Conservation (phyloP, 2,888 invertebrate genomes). For the Ophioninae sp. region DNA sequence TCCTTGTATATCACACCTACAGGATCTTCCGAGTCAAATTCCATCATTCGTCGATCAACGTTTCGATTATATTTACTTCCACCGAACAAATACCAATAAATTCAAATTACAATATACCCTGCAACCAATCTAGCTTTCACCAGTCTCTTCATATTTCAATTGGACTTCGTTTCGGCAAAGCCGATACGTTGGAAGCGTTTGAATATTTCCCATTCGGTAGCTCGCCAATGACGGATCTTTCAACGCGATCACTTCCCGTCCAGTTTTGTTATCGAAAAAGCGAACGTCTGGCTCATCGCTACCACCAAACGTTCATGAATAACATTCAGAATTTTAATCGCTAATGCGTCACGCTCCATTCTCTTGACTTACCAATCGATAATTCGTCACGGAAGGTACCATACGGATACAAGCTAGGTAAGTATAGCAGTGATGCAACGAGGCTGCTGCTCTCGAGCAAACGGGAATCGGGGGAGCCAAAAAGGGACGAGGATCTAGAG, state of each 20-base stretch:
- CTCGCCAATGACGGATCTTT: not conserved
- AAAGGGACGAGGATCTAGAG: conserved; percentile 61
- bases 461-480: conserved; percentile 27
- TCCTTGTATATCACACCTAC: conserved; percentile 1
- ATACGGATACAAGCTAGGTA: conserved; percentile 11
- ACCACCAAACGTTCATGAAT: not conserved
- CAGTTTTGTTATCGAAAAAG: not conserved
- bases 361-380: not conserved
- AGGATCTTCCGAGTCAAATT: conserved; percentile 10
- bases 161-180: not conserved
- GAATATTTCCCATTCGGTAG: not conserved
- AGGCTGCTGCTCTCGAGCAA: conserved; percentile 51
- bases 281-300: not conserved
- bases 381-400: conserved; percentile 18
- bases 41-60: not conserved
- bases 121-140: too few species aligned
- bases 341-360: not conserved
- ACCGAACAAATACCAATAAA: not conserved
- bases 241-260: not conserved
- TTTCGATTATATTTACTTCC: not conserved
- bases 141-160: not conserved
- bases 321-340: not conserved
- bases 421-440: conserved; percentile 52
- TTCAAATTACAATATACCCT: not conserved
- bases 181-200: not conserved